Evolutionary conservation across 2,888 invertebrate genomes (phyloP), one percentile per base, ranked within the genome.

Genomic region (Dastarcus helophoroides): DNA sequence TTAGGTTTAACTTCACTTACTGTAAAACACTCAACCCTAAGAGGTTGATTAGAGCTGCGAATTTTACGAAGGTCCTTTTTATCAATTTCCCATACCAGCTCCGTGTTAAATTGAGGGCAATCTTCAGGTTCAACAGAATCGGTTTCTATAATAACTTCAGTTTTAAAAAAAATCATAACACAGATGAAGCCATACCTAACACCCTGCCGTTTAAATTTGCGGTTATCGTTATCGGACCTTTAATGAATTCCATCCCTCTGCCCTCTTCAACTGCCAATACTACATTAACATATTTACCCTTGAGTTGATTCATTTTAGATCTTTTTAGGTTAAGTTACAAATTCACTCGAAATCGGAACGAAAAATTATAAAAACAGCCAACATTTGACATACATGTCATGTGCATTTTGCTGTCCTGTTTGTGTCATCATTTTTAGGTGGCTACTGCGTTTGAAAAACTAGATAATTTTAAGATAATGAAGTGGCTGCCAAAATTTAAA

Each of bases 1-100:
- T 68, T 69, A n/a, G 63, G 57, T 27, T 68, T 68, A 25, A 68
- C 67, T 1, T 68, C 64, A 21, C 66, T 64, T 26, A 67, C 59
- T 14, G 69, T 63, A 42, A 64, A 73, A 36, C 79, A 79, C 53
- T 82, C 79, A 24, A 84, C 61, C 54, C 81, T 77, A 14, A 84
- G 64, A 0, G 82, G 79, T 1, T 76, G 71, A 62, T 82, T 81
- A 29, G 75, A 75, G 1, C 76, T 73, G 46, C 81, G 64, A 44
- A 83, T 69, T 55, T 79, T 81, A 46, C 81, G 68, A 41, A 83
- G 65, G 35, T 72, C 68, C 43, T 71, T 69, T 58, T 79, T 78
- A 43, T 79, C 78, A 2, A 78, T 75, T 56, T 83, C 81, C 84
- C 84, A 85, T 29, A 81, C 73, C 32, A 84, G 68, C 53, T 82